Base-by-base conservation (phyloP, 2,797 vertebrate species). In the Cirrhinus molitorella region DNA sequence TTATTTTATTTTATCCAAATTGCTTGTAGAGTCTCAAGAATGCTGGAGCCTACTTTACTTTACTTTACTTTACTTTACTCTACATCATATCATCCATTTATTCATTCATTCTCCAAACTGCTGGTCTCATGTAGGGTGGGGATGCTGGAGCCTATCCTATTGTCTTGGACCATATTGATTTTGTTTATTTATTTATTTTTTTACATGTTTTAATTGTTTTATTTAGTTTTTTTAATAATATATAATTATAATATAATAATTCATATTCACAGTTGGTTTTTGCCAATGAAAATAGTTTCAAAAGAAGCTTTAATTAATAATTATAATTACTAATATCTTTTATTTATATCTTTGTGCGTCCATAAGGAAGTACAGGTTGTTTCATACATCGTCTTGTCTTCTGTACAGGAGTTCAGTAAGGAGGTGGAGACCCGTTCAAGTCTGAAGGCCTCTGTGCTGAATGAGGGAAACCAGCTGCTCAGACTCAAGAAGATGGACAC, bases 361-460 rank as follows among this genome's bases (percentile, higher is more conserved):
- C 34, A 47, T 43, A 19, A 40, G 13, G 45, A 79, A n/a, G 3
- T 51, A 34, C 45, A n/a, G 51, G 28, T 47, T 16, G 10, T 53
- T 51, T 10, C 9, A 53, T 65, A 25, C 40, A 65, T 68, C 19
- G 10, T 59, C 19, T 28, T 82, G 1, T 63, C 14, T 55, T 25
- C 4, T 23, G 34, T 84, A 34, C 81, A 99, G 98, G 97, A 99
- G 78, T 99, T 99, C 94, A 99, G 97, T 80, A 99, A 99, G 93
- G 98, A 99, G 88, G 98, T 99, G 49, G 98, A 99, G 81, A 96
- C 96, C 9, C 98, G 96, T 86, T 98, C 97, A 0, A 96, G 95
- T 13, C 93, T 98, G 87, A 98, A 98, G 55, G 95, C 96, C 0
- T 98, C 97, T 23, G 98, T 99, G 53, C 89, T 99, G 51, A 98